Conservation (phyloP, 2,888 invertebrate genomes). For the Philaethria dido region DNA sequence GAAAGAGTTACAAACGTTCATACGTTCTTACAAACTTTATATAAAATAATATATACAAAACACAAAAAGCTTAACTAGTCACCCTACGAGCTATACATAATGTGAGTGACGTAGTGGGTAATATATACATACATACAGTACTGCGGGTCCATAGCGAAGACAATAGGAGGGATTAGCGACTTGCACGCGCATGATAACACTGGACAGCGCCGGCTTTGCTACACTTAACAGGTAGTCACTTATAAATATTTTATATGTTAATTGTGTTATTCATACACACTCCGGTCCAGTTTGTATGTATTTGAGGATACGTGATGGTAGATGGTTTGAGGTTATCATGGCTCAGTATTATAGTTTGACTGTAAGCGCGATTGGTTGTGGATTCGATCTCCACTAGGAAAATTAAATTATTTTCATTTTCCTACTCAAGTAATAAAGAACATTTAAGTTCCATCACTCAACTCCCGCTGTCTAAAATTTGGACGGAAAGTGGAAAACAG, state of each 20-base stretch:
- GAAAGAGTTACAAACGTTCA: no score
- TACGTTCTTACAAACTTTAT: no score
- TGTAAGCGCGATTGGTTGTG: no score
- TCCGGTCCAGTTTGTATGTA: not conserved
- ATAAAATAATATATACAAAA: not conserved
- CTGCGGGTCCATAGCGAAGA: constrained; percentile 12
- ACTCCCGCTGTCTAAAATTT: no score
- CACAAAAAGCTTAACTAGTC: constrained; percentile 12
- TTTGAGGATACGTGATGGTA: no score
- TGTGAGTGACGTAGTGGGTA: not conserved
- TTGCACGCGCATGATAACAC: constrained; percentile 37
- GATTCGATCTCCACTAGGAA: no score
- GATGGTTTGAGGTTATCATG: no score
- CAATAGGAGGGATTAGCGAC: constrained; percentile 37
- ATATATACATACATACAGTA: not conserved
- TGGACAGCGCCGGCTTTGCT: constrained; percentile 26
- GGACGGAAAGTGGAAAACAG: no score
- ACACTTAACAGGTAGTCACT: constrained; percentile 6
- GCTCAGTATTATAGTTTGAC: no score
- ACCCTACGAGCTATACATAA: constrained; percentile 14
- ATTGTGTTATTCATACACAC: not conserved
- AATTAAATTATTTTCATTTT: no score
- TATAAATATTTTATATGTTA: constrained; percentile 7
- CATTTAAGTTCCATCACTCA: no score
- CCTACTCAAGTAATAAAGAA: no score